Evolutionary conservation across 2,888 invertebrate species (phyloP).

Genomic region (Petrolisthes cinctipes): DNA sequence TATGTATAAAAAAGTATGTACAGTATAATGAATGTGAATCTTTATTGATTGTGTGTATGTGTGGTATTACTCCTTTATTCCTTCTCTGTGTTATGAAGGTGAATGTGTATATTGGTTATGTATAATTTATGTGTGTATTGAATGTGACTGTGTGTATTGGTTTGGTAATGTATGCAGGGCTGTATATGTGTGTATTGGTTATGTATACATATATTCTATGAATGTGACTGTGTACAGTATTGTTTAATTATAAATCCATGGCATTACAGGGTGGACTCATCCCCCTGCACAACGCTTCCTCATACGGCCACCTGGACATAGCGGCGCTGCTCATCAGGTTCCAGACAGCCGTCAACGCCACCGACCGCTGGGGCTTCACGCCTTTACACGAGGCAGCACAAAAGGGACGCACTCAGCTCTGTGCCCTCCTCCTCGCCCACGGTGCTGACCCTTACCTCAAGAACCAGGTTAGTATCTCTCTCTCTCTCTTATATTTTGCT

Average conservation of each 20-base stretch:
- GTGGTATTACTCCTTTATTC: background rate
- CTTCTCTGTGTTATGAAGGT: background rate
- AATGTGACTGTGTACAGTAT: background rate
- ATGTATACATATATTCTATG: background rate
- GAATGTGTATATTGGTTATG: background rate
- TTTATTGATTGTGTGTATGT: too few relatives aligned
- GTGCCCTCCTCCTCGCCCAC: slow-evolving; percentile 92
- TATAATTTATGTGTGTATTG: background rate
- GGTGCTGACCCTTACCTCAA: slow-evolving; percentile 96
- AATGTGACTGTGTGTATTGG: background rate
- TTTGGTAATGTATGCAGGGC: background rate
- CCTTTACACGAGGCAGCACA: slow-evolving; percentile 96
- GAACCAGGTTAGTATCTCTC: slow-evolving; percentile 80
- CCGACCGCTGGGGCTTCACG: slow-evolving; percentile 94
- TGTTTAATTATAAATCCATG: background rate
- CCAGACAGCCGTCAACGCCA: slow-evolving; percentile 94
- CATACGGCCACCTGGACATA: slow-evolving; percentile 96
- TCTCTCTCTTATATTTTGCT: too few relatives aligned
- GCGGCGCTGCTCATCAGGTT: slow-evolving; percentile 92
- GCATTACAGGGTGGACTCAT: slow-evolving; percentile 77
- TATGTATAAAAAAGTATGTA: too few relatives aligned
- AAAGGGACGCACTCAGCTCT: slow-evolving; percentile 91
- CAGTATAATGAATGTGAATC: too few relatives aligned
- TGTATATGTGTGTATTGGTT: background rate
- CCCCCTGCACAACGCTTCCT: slow-evolving; percentile 96